These are phyloP conservation scores for Meganola albula DNA, from an alignment of 2,888 invertebrate species.

Conservation along the genomic window DNA sequence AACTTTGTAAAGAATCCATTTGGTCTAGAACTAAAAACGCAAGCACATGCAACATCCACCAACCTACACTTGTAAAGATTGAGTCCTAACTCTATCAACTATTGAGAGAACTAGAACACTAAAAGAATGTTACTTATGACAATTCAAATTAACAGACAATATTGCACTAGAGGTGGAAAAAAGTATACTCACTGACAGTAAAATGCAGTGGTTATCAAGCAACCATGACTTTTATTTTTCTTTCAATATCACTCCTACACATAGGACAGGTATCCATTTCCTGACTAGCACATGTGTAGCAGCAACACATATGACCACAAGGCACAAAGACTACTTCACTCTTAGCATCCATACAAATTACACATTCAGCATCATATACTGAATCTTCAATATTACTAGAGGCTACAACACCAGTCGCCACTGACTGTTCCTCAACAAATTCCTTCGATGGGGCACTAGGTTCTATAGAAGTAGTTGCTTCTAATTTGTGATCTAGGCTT, in stretches of 20 bases:
- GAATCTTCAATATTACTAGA: slow-evolving; percentile 41
- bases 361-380: slow-evolving; percentile 82
- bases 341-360: slow-evolving; percentile 87
- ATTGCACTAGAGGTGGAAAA: too few relatives aligned
- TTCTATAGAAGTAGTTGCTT: slow-evolving; percentile 23
- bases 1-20: too few relatives aligned
- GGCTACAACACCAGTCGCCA: slow-evolving; percentile 51
- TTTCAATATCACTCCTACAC: slow-evolving; percentile 84
- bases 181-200: slow-evolving; percentile 10
- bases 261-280: slow-evolving; percentile 84
- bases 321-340: slow-evolving; percentile 87
- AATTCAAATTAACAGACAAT: too few relatives aligned
- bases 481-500: slow-evolving; percentile 40
- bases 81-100: too few relatives aligned
- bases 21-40: too few relatives aligned
- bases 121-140: too few relatives aligned
- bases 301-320: slow-evolving; percentile 93
- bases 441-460: slow-evolving; percentile 44
- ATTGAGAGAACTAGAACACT: too few relatives aligned
- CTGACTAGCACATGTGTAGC: slow-evolving; percentile 81
- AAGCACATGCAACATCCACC: too few relatives aligned
- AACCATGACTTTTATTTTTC: slow-evolving; percentile 81
- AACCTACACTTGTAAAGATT: too few relatives aligned
- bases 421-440: slow-evolving; percentile 37
- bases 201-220: slow-evolving; percentile 49